Percentiles rank a stretch among this genome's conserved stretches.
phyloP scores from a whole-genome alignment of 2,113 vertebrate genomes.

The Rhodinocichla rosea region DNA sequence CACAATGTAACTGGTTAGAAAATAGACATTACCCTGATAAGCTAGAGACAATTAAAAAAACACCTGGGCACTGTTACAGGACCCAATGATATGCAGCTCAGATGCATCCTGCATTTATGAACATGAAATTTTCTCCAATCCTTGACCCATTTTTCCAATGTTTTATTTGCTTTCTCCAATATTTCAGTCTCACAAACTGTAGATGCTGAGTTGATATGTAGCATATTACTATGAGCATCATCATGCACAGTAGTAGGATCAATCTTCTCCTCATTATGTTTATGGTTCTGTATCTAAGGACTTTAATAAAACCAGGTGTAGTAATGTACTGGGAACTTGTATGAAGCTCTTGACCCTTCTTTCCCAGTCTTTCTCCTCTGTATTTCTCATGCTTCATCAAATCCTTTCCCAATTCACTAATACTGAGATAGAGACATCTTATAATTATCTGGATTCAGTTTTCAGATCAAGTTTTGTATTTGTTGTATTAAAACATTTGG shows the following conservation, averaged over 20 bases:
- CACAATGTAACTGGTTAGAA: neutral
- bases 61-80: neutral
- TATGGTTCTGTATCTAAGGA: neutral
- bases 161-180: neutral
- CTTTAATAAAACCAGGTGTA: neutral
- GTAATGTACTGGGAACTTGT: neutral
- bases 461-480: neutral
- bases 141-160: neutral
- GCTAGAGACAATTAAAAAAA: neutral
- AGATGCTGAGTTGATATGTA: neutral
- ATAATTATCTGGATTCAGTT: neutral
- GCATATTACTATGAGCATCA: neutral
- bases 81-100: neutral
- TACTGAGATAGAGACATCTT: neutral
- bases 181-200: neutral
- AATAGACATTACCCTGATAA: neutral
- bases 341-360: neutral
- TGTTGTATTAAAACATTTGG: neutral
- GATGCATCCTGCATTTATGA: neutral
- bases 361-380: neutral
- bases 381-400: neutral
- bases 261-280: neutral
- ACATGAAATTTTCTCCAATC: neutral
- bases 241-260: neutral
- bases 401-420: neutral